Evolutionary conservation across 2,797 vertebrate genomes (phyloP), one percentile per base, ranked within the genome.

Genomic region (Tokudaia tokunoshimensis): DNA sequence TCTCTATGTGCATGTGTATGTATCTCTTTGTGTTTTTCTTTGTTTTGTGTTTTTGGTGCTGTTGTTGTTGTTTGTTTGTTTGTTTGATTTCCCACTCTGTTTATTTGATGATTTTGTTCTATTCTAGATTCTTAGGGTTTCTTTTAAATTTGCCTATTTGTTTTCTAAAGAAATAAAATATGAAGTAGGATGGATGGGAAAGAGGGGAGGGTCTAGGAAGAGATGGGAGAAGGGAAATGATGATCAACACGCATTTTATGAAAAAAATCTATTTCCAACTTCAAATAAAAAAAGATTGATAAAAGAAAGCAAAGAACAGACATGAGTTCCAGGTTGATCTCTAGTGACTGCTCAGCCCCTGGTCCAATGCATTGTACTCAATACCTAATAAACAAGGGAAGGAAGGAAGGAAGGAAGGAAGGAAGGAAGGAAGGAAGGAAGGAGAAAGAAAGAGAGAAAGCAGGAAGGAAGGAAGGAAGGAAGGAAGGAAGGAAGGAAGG

Each of bases 401-500:
- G 10, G 34, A 15, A 3, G 34, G 6, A 67, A 15, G 11, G 4
- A 19, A 34, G 8, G 41, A 15, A 47, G 6, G 59, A 5, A 65
- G 20, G 82, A 14, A 6, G 4, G 8, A 24, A 59, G 5, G 4
- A 3, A 44, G 7, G 3, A 6, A 22, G 4, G 3, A 3, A 47
- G 15, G 15, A 29, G 14, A 7, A 9, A 11, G 6, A 3, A 29
- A 6, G 0, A 65, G 31, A 1, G 3, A 41, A 6, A 1, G 3
- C 8, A 9, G 3, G 9, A 57, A 7, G 8, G 2, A 24, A 22
- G 22, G 6, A 4, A 2, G 1, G 55, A 4, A 5, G 15, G 5
- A 19, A 3, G 17, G 19, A 57, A 15, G 13, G 6, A 8, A 19
- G 17, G 13, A 3, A 29, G 9, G 12, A 2, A 41, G 4, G 3